These are phyloP conservation scores for Anoplius nigerrimus DNA, from an alignment of 2,888 invertebrate species.

Conservation along the genomic window DNA sequence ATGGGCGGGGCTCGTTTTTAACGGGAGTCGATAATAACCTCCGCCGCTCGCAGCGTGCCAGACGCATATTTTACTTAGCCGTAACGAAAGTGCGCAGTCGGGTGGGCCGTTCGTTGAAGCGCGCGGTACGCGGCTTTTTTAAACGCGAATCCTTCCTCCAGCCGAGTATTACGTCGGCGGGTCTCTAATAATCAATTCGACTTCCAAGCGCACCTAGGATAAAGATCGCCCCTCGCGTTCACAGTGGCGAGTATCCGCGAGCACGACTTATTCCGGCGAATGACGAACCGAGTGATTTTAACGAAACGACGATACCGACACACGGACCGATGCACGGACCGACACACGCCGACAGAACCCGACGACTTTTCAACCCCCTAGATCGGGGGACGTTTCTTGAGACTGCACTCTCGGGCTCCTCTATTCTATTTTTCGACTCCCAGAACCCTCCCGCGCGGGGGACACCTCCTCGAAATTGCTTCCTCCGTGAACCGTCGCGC, in stretches of 20 bases:
- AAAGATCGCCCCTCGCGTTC: constrained; percentile 14
- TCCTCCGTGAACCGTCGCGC: constrained; percentile 2
- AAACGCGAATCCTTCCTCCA: constrained; percentile 32
- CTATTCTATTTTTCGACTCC: constrained; percentile 11
- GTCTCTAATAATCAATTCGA: constrained; percentile 39
- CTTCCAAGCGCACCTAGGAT: constrained; percentile 30
- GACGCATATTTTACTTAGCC: too few relatives aligned
- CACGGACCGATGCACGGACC: too few relatives aligned
- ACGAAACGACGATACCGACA: too few relatives aligned
- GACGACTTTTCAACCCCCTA: too few relatives aligned
- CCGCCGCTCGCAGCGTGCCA: too few relatives aligned
- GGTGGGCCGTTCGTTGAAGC: too few relatives aligned
- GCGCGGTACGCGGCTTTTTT: neutral
- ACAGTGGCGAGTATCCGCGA: constrained; percentile 11
- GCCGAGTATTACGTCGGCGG: constrained; percentile 26
- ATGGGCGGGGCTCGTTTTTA: too few relatives aligned
- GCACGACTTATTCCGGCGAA: constrained; percentile 56
- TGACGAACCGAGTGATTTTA: constrained; percentile 33
- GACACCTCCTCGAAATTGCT: constrained; percentile 33
- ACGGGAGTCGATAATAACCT: too few relatives aligned
- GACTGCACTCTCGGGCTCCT: too few relatives aligned
- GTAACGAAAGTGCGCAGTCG: too few relatives aligned
- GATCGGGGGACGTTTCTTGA: too few relatives aligned
- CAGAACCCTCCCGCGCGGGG: too few relatives aligned
- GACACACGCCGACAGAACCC: constrained; percentile 6